These are phyloP conservation scores for Julus scandinavius DNA, from an alignment of 2,888 invertebrate species.

Conservation along the genomic window DNA sequence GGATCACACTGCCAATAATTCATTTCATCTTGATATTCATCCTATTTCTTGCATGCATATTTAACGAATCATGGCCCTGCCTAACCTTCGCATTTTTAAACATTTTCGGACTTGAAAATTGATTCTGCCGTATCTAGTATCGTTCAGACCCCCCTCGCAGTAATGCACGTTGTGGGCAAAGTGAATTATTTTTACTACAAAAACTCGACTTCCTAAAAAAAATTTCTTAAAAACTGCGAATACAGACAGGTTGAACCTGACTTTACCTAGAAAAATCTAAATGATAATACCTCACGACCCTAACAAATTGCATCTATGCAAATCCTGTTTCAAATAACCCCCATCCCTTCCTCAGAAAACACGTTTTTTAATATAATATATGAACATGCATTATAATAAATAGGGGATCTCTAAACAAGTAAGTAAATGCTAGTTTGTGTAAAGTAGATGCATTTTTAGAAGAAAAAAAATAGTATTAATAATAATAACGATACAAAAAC, in stretches of 20 bases:
- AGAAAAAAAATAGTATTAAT: background rate
- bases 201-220: conserved; percentile 19
- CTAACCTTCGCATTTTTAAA: background rate
- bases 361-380: background rate
- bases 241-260: conserved; percentile 26
- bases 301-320: conserved; percentile 28
- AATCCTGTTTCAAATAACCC: background rate
- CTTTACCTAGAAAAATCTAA: background rate
- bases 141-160: background rate
- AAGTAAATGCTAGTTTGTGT: background rate
- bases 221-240: background rate
- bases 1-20: conserved; percentile 39
- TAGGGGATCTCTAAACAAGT: background rate
- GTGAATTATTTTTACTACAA: conserved; percentile 42
- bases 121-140: background rate
- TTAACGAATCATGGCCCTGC: background rate
- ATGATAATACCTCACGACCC: conserved; percentile 23
- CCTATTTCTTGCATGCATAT: background rate
- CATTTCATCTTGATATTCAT: conserved; percentile 42
- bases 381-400: background rate
- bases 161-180: conserved; percentile 9
- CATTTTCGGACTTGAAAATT: background rate
- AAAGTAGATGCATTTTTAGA: background rate
- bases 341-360: background rate
- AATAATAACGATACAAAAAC: background rate